These are phyloP conservation scores for Drosophila atripex DNA, from an alignment of 2,888 invertebrate species.

Conservation along the genomic window DNA sequence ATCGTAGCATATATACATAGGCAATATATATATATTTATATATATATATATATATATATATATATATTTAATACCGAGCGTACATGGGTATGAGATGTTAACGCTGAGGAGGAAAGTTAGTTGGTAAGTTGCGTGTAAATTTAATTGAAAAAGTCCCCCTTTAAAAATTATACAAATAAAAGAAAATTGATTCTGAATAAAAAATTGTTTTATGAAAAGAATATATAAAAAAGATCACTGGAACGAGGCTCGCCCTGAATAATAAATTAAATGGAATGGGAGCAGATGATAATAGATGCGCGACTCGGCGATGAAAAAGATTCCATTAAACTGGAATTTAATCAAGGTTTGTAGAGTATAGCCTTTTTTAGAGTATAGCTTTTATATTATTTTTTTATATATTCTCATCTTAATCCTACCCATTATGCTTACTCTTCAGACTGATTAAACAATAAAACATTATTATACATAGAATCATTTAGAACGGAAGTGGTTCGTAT, in stretches of 20 bases:
- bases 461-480: neutral
- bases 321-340: neutral
- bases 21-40: constrained; percentile 11
- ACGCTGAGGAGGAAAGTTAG: constrained; percentile 7
- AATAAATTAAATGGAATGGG: neutral
- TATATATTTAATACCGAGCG: constrained; percentile 16
- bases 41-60: constrained; percentile 8
- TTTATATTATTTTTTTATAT: neutral
- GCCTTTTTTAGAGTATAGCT: neutral
- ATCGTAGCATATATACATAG: constrained; percentile 11
- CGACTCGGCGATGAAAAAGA: no score
- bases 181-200: constrained; percentile 25
- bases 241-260: neutral
- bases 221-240: neutral
- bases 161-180: constrained; percentile 33
- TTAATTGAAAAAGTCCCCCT: constrained; percentile 34
- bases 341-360: neutral
- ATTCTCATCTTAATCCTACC: no score
- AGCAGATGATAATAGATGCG: neutral
- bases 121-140: constrained; percentile 37
- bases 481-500: neutral
- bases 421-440: neutral
- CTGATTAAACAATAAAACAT: neutral
- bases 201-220: constrained; percentile 7
- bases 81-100: neutral